Evolutionary conservation across 2,113 vertebrate species (phyloP), one percentile per base, ranked within the genome.

Genomic region (Ammodytes marinus): DNA sequence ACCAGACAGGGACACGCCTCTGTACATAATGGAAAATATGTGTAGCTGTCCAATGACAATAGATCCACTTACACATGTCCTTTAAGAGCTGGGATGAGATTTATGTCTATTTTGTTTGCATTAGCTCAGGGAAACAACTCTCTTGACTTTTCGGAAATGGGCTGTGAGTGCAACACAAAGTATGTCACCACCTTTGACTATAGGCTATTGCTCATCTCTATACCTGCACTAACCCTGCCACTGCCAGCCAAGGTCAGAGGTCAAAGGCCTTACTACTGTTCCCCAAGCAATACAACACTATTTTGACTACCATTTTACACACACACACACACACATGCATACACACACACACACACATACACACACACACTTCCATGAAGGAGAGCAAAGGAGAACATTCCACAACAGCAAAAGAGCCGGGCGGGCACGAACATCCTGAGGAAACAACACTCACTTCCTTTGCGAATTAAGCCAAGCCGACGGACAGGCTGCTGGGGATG

Each of bases 401-500:
- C 93, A 91, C 82, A 90, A 53, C 90, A 64, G 91, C 85, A 75
- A 53, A 27, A 91, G 86, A 81, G 82, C 58, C 57, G 52, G 82
- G 86, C 73, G 39, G 27, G 85, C 82, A 43, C 27, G 80, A 79
- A 94, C 94, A 94, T 96, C 95, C 95, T 94, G 88, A 96, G 95
- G 95, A 95, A 95, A 92, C 92, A 90, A 92, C 91, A 92, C 83
- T 94, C 91, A 89, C 95, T 95, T 95, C 93, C 94, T 95, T 27
- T 91, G 75, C 74, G 91, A 93, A 93, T 93, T 85, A 92, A 88
- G 81, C 78, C 77, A 85, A 83, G 72, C 81, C 4, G 50, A 43
- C 54, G 86, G 27, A 27, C 27, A 27, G 27, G 78, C 87, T 86
- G 87, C 76, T 66, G 11, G 27, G 71, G 37, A 64, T 82, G 88